Conservation (phyloP, 2,888 invertebrate genomes). For the Napeogenes sylphis region DNA sequence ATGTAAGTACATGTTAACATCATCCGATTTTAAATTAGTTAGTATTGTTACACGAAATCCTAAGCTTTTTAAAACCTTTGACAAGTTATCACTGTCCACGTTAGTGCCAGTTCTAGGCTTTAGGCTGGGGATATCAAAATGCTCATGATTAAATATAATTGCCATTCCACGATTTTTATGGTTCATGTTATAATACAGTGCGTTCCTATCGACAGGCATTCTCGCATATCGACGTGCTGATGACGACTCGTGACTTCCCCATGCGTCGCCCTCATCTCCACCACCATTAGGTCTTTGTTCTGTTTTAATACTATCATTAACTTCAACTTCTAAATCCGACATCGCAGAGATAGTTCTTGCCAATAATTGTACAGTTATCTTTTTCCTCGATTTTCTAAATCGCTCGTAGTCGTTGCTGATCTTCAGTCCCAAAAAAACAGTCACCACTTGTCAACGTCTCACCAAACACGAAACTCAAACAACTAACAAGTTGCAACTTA, state of each 20-base stretch:
- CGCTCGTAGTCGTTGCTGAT: no score
- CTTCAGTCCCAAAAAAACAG: no score
- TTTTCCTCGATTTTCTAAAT: no score
- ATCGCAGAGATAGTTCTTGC: slow-evolving; percentile 34
- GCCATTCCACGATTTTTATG: slow-evolving; percentile 89
- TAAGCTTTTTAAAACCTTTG: slow-evolving; percentile 79
- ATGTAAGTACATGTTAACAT: slow-evolving; percentile 81
- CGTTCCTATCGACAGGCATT: slow-evolving; percentile 83
- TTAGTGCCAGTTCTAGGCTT: slow-evolving; percentile 89
- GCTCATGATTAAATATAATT: slow-evolving; percentile 93
- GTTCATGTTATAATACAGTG: slow-evolving; percentile 91
- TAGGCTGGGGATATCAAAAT: slow-evolving; percentile 84
- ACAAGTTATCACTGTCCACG: slow-evolving; percentile 87
- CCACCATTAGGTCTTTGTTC: slow-evolving; percentile 72
- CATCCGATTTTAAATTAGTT: slow-evolving; percentile 82
- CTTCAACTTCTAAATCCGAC: slow-evolving; percentile 52
- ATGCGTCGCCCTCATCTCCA: slow-evolving; percentile 69
- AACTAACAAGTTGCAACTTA: no score
- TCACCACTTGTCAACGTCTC: no score
- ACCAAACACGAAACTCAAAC: no score
- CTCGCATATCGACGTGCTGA: slow-evolving; percentile 60
- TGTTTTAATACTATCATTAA: slow-evolving; percentile 55
- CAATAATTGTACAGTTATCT: not conserved
- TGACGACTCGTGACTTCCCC: slow-evolving; percentile 63
- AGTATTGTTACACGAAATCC: slow-evolving; percentile 85